These are phyloP conservation scores for Thumatha senex DNA, from an alignment of 2,888 invertebrate species.

Conservation along the genomic window DNA sequence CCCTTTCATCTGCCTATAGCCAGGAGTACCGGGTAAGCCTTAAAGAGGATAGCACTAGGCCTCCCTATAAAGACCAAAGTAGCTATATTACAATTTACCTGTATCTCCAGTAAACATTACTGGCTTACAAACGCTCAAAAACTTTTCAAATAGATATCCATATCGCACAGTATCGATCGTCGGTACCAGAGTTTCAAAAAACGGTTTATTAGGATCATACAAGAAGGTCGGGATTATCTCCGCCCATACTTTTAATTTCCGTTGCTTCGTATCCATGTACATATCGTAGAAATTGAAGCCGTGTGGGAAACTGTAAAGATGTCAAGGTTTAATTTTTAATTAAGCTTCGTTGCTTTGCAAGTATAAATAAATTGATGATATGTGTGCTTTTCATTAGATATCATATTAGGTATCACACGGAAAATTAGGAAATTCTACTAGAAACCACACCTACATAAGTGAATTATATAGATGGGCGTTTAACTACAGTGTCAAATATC, in stretches of 20 bases:
- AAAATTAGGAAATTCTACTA: too few relatives aligned
- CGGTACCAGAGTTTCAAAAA: constrained; percentile 95
- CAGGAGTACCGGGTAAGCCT: too few relatives aligned
- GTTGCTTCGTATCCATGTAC: constrained; percentile 88
- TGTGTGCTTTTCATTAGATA: too few relatives aligned
- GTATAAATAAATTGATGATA: not conserved
- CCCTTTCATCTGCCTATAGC: too few relatives aligned
- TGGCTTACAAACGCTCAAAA: constrained; percentile 88
- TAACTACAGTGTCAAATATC: too few relatives aligned
- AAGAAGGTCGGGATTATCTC: constrained; percentile 89
- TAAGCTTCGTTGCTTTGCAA: not conserved
- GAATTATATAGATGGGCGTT: too few relatives aligned
- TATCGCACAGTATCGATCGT: constrained; percentile 95
- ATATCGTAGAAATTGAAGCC: constrained; percentile 89
- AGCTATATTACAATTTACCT: constrained; percentile 65
- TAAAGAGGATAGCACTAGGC: too few relatives aligned
- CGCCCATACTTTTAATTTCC: constrained; percentile 90
- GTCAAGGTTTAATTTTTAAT: not conserved
- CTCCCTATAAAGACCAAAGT: too few relatives aligned
- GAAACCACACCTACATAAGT: too few relatives aligned
- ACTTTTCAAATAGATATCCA: constrained; percentile 90
- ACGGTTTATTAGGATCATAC: constrained; percentile 88
- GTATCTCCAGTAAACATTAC: constrained; percentile 96
- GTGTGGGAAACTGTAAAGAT: constrained; percentile 84
- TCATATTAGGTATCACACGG: too few relatives aligned